Evolutionary conservation across 2,113 vertebrate genomes (phyloP).

Genomic region (Alectura lathami): DNA sequence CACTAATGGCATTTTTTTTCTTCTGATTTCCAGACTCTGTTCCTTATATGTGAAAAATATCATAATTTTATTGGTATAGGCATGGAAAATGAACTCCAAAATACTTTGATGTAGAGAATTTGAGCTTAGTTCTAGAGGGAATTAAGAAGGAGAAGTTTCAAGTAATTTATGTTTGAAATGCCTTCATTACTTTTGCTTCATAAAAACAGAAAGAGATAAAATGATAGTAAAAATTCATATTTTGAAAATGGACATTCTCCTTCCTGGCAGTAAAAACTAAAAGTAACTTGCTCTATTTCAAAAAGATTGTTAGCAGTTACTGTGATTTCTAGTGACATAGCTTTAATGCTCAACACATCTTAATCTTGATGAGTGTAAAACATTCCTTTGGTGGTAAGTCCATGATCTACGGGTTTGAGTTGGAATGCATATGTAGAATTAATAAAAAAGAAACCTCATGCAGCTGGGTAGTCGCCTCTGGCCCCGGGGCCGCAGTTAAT

Average conservation of each 20-base stretch:
- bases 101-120: background rate
- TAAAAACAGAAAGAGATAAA: background rate
- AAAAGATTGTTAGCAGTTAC: background rate
- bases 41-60: background rate
- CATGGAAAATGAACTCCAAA: background rate
- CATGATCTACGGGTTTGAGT: background rate
- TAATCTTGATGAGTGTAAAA: background rate
- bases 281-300: background rate
- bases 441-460: background rate
- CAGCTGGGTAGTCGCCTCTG: background rate
- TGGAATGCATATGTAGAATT: background rate
- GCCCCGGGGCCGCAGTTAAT: background rate
- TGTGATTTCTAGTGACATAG: background rate
- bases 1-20: accelerated
- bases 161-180: slow-evolving; percentile 1
- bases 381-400: background rate
- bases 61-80: background rate
- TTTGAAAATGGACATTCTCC: slow-evolving; percentile 4
- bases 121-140: background rate
- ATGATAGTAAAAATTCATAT: background rate
- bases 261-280: background rate
- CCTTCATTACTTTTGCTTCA: background rate
- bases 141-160: slow-evolving; percentile 11
- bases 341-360: background rate
- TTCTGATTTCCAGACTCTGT: background rate